These are phyloP conservation scores for Conger conger DNA, from an alignment of 2,113 vertebrate genomes.

Conservation along the genomic window DNA sequence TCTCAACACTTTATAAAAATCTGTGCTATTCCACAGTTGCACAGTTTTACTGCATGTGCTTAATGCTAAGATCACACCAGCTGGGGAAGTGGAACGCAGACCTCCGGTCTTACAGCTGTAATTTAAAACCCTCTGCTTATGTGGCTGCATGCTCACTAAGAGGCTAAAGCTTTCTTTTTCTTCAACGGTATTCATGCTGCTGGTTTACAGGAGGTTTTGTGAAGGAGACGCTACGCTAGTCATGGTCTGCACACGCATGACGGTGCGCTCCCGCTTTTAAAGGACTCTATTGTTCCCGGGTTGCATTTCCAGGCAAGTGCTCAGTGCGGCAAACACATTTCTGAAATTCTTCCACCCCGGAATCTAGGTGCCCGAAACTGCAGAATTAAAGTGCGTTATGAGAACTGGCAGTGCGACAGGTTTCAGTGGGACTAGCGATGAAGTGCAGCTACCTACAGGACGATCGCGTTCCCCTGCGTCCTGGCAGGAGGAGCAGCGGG, in stretches of 20 bases:
- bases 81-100: too few species aligned
- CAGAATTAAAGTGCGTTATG: constrained; percentile 46
- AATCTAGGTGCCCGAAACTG: constrained; percentile 52
- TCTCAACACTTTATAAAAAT: too few species aligned
- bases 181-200: too few species aligned
- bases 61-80: too few species aligned
- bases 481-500: constrained; percentile 57
- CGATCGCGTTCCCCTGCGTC: constrained; percentile 41
- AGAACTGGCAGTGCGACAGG: constrained; percentile 54
- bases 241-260: constrained; percentile 1
- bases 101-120: too few species aligned
- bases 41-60: too few species aligned
- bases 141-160: neutral
- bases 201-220: too few species aligned
- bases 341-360: constrained; percentile 54
- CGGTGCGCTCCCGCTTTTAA: constrained; percentile 27
- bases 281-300: constrained; percentile 41
- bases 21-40: too few species aligned
- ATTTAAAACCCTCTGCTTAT: too few species aligned
- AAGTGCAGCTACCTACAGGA: constrained; percentile 36
- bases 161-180: too few species aligned
- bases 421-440: constrained; percentile 54
- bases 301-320: constrained; percentile 1
- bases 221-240: neutral
- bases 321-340: constrained; percentile 54